Evolutionary conservation across 2,888 invertebrate species (phyloP), one percentile per base, ranked within the genome.

Genomic region (Aromia moschata): DNA sequence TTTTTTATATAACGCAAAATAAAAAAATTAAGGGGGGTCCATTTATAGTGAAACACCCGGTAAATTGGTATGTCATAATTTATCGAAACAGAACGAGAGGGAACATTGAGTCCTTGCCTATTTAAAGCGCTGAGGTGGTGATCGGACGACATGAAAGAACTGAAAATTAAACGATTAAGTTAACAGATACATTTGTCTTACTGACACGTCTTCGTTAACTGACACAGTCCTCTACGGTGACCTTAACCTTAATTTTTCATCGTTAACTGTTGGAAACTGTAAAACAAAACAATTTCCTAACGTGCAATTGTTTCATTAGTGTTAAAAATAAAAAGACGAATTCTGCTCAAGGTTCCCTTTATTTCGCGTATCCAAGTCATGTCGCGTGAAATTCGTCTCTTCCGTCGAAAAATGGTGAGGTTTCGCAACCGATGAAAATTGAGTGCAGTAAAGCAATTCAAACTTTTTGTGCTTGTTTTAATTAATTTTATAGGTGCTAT

Each of bases 311-410:
- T 52, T 52, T 16, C 31, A 41, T 52, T 52, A 52, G 16, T 30
- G 7, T 41, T 11, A 16, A 41, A 52, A 49, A 49, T 15, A 38
- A 40, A 20, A 52, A 52, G 52, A 30, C 40, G 41, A 52, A 41
- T 52, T 25, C 20, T 17, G 30, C 15, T 41, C 52, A 52, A 52
- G 52, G 52, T 41, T 52, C 17, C 31, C 10, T 31, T 52, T 52
- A 52, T 52, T 31, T 52, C 37, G 37, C 17, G 31, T 52, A 30
- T 52, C 31, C 30, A 41, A 52, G 52, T 20, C 52, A 41, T 52
- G 41, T 31, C 31, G 30, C 52, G 41, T 52, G 25, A 52, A 52
- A 52, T 52, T 25, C 14, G 52, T 17, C 10, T 40, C 52, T 41
- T 52, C 52, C 52, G 52, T 16, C 31, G 52, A 52, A 41, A 49